Evolutionary conservation across 2,113 vertebrate species (phyloP), one percentile per base, ranked within the genome.

Genomic region (Gobiocypris rarus): DNA sequence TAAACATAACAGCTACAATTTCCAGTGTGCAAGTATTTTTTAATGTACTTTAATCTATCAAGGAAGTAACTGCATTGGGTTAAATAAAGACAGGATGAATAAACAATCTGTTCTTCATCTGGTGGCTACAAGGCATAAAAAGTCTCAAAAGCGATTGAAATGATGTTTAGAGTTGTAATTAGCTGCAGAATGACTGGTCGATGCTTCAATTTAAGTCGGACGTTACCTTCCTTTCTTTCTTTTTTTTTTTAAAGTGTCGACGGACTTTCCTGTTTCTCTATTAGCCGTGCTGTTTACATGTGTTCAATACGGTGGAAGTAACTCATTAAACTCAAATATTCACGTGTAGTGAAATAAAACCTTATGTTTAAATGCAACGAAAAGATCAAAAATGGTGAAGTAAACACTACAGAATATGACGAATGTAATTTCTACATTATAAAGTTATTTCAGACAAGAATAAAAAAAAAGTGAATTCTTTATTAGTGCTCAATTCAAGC

Each of bases 51-150:
- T 85, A 84, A 91, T 91, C 83, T 70, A 87, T 89, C 88, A 90
- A 74, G 59, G 70, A 56, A 22, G 76, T 81, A 88, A 88, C 82
- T 76, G 83, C 54, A 83, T 24, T 70, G 89, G 89, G 90, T 88
- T 92, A 92, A 93, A 86, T 90, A 65, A 91, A 89, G 88, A 92
- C 89, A 89, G 90, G 89, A 87, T 88, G 56, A 87, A 91, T 91
- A 93, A 92, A 92, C 91, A 90, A 92, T 50, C 48, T 87, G 69
- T 41, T 70, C 56, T 28, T 26, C 65, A 31, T 86, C 75, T 71
- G 70, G 45, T 65, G 74, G 52, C 81, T 10, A 74, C 17, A 80
- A 54, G 54, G 65, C 61, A 84, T 87, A 75, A 86, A 75, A 69
- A 73, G 80, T 41, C 87, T 81, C 87, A 77, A n/a, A 28, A 22